These are phyloP conservation scores for Petrocephalus zakoni DNA, from an alignment of 2,113 vertebrate genomes.

Conservation along the genomic window DNA sequence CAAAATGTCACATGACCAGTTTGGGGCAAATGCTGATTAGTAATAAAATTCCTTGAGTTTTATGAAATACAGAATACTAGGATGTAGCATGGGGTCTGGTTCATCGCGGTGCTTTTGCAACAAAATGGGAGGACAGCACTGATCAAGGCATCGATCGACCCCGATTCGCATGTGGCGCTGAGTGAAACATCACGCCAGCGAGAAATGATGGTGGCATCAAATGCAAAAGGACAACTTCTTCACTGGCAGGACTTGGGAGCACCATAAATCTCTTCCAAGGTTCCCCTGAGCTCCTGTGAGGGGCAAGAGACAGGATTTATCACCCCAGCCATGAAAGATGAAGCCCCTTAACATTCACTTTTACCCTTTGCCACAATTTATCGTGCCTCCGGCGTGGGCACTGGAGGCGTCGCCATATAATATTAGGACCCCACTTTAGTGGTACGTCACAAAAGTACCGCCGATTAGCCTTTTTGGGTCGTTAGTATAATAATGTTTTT, in stretches of 20 bases:
- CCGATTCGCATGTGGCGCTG: background rate
- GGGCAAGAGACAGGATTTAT: slow-evolving; percentile 11
- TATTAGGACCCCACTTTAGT: background rate
- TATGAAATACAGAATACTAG: background rate
- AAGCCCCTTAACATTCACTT: slow-evolving; percentile 9
- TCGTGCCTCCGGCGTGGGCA: background rate
- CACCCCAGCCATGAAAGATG: background rate
- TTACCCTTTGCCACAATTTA: slow-evolving; percentile 12
- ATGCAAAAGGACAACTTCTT: slow-evolving; percentile 17
- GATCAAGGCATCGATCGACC: slow-evolving; percentile 6
- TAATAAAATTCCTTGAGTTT: background rate
- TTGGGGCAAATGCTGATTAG: background rate
- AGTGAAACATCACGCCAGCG: slow-evolving; percentile 3
- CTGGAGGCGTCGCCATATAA: background rate
- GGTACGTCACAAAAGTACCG: background rate
- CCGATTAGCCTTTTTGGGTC: background rate
- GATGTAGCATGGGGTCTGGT: background rate
- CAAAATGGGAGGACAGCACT: background rate
- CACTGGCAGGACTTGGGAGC: slow-evolving; percentile 1
- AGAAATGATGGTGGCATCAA: slow-evolving; percentile 1
- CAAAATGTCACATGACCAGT: background rate
- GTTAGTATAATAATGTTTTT: slow-evolving; percentile 7
- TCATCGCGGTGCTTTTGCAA: background rate
- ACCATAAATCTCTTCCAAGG: slow-evolving; percentile 15
- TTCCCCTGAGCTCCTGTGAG: background rate